Conservation (phyloP, 2,888 invertebrate species). For the Allacma fusca region DNA sequence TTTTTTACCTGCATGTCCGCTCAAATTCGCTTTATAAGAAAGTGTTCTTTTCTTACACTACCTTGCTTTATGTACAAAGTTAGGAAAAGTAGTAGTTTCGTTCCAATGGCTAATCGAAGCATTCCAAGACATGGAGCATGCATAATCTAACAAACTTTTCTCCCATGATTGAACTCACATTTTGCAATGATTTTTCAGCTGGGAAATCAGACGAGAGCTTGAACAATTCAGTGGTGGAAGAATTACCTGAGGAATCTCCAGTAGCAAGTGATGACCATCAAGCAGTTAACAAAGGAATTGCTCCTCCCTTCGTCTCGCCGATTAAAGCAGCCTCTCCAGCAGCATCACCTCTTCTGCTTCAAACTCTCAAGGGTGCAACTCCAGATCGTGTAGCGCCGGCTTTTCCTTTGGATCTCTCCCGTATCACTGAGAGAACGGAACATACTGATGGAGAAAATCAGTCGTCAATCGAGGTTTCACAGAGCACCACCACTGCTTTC, state of each 20-base stretch:
- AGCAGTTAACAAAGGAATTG: not conserved
- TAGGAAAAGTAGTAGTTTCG: no score
- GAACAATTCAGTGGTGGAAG: slow-evolving; percentile 50
- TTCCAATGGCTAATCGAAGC: no score
- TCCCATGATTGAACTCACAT: no score
- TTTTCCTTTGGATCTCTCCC: slow-evolving; percentile 52
- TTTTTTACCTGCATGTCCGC: not conserved
- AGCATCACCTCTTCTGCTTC: slow-evolving; percentile 36
- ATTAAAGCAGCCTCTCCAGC: slow-evolving; percentile 38
- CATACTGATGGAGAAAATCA: slow-evolving; percentile 47
- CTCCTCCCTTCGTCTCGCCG: slow-evolving; percentile 32
- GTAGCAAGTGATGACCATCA: slow-evolving; percentile 11
- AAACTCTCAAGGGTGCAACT: slow-evolving; percentile 36
- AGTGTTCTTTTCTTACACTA: no score
- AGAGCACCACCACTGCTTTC: slow-evolving; percentile 10
- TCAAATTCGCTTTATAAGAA: no score
- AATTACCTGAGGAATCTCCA: slow-evolving; percentile 50
- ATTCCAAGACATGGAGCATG: no score
- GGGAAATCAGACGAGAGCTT: slow-evolving; percentile 54
- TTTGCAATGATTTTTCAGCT: slow-evolving; percentile 38
- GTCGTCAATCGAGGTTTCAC: slow-evolving; percentile 34
- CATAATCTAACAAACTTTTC: no score
- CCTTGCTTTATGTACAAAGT: no score
- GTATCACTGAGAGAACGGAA: slow-evolving; percentile 60
- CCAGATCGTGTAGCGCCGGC: slow-evolving; percentile 31